Conservation (phyloP, 2,113 vertebrate species). For the Montifringilla adamsi region DNA sequence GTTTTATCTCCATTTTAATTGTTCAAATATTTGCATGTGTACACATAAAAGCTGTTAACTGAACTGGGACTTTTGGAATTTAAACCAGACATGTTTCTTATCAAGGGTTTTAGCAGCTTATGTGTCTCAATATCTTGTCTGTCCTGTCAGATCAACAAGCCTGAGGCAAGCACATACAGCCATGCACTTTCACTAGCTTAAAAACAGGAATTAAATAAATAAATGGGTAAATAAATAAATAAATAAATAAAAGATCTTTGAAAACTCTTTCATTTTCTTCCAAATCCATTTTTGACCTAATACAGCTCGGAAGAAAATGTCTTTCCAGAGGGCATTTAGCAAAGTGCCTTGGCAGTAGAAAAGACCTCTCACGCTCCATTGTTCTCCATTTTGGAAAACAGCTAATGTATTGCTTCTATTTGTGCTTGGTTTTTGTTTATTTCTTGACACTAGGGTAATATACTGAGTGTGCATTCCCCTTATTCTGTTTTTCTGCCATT, state of each 20-base stretch:
- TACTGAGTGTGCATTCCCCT: background rate
- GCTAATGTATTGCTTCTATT: background rate
- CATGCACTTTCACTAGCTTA: background rate
- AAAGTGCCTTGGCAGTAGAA: conserved; percentile 16
- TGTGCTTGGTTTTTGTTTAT: conserved; percentile 6
- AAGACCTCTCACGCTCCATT: background rate
- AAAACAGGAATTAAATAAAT: background rate
- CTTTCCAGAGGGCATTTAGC: conserved; percentile 41
- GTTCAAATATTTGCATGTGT: background rate
- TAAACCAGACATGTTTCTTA: background rate
- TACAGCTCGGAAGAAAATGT: background rate
- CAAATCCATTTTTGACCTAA: conserved; percentile 8
- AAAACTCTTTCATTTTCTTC: conserved; percentile 1
- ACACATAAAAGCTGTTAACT: background rate
- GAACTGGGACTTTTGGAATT: background rate
- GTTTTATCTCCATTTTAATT: background rate
- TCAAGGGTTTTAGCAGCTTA: background rate
- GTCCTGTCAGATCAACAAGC: background rate
- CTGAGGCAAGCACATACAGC: background rate
- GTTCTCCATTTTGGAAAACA: conserved; percentile 15
- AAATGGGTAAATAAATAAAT: background rate
- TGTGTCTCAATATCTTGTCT: background rate
- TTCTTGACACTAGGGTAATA: background rate
- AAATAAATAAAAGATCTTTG: background rate
- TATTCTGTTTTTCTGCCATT: background rate